Evolutionary conservation across 2,888 invertebrate genomes (phyloP).

Genomic region (Cyaniris semiargus): DNA sequence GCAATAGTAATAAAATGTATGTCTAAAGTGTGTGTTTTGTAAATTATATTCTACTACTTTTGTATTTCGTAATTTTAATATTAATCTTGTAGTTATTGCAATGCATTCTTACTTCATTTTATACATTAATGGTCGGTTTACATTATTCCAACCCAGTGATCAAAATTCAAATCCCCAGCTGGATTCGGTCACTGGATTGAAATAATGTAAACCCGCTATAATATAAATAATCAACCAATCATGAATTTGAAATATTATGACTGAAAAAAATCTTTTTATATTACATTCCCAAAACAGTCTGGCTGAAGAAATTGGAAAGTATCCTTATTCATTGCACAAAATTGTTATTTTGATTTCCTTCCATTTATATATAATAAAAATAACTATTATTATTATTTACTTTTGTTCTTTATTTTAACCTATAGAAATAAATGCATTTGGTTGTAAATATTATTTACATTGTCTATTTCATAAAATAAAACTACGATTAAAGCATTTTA

Average conservation of each 20-base stretch:
- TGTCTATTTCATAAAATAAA: background rate
- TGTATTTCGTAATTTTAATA: constrained; percentile 2
- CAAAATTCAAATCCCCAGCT: too few relatives aligned
- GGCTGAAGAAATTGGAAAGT: too few relatives aligned
- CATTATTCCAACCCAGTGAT: too few relatives aligned
- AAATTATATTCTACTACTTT: constrained; percentile 23
- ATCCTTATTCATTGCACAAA: too few relatives aligned
- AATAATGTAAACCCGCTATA: too few relatives aligned
- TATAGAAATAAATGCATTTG: too few relatives aligned
- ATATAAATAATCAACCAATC: background rate
- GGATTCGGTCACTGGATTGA: too few relatives aligned
- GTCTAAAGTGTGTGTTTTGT: constrained; percentile 1
- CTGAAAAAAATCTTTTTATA: background rate
- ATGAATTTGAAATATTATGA: background rate
- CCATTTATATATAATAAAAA: too few relatives aligned
- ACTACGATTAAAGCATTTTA: background rate
- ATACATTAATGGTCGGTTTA: background rate
- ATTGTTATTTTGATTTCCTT: too few relatives aligned
- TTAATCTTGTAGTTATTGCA: background rate
- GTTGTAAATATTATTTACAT: background rate
- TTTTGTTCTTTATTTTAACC: too few relatives aligned
- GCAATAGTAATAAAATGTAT: background rate
- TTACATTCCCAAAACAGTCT: too few relatives aligned
- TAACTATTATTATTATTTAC: too few relatives aligned
- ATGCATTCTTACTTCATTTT: background rate